Evolutionary conservation across 2,797 vertebrate genomes (phyloP).

Genomic region (Lepus townsendii): DNA sequence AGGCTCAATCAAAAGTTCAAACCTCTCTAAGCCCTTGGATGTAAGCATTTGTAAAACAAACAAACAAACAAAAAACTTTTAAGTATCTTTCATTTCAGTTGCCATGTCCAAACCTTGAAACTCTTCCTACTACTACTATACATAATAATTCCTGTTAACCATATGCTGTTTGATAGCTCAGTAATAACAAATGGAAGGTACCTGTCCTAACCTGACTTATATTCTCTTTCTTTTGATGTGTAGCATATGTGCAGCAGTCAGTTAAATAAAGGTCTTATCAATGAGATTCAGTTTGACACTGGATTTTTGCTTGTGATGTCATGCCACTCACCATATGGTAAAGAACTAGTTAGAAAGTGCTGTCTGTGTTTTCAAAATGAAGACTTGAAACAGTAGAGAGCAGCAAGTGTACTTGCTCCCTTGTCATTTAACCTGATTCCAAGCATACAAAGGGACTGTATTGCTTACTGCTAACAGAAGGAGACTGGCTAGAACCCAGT

Average conservation of each 20-base stretch:
- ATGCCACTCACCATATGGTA: constrained; percentile 86
- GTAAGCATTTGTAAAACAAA: neutral
- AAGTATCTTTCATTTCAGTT: constrained; percentile 57
- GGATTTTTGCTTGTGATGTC: constrained; percentile 81
- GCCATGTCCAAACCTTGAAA: constrained; percentile 57
- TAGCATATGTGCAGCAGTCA: constrained; percentile 87
- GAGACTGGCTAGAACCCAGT: neutral
- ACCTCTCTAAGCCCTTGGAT: constrained; percentile 25
- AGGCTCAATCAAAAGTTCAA: neutral
- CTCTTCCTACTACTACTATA: constrained; percentile 27
- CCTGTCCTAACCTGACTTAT: constrained; percentile 78
- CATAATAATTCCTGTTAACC: constrained; percentile 77
- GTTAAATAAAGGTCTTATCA: constrained; percentile 84
- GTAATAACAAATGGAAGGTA: constrained; percentile 70
- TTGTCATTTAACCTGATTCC: neutral
- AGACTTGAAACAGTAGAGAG: constrained; percentile 57
- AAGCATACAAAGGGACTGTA: neutral
- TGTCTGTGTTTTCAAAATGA: constrained; percentile 60
- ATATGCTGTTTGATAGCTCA: constrained; percentile 86
- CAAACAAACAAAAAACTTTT: neutral
- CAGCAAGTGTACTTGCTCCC: neutral
- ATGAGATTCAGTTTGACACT: constrained; percentile 82
- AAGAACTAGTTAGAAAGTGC: constrained; percentile 60
- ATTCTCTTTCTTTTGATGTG: constrained; percentile 74
- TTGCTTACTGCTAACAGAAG: neutral